Conservation (phyloP, 1,140 invertebrate species). For the Proctacanthus coquilletti region DNA sequence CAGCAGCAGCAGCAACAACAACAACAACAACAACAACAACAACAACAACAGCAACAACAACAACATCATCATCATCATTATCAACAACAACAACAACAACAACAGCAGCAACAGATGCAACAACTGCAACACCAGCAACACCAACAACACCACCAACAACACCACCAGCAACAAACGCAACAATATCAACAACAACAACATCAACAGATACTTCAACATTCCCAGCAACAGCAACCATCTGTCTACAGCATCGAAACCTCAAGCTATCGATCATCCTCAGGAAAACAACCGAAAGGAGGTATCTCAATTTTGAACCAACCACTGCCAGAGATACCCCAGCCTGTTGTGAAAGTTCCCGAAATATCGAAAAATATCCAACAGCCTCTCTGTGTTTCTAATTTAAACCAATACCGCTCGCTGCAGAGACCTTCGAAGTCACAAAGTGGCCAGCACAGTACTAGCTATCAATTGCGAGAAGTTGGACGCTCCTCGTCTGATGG, state of each 20-base stretch:
- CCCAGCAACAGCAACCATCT: conserved; percentile 23
- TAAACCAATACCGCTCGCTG: conserved; percentile 27
- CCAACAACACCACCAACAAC: conserved; percentile 11
- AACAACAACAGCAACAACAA: conserved; percentile 13
- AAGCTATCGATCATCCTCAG: conserved; percentile 3
- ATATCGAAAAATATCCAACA: conserved; percentile 23
- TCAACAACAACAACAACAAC: background rate
- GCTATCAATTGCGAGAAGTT: background rate
- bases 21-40: conserved; percentile 14
- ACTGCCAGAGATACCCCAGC: conserved; percentile 24
- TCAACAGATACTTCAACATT: conserved; percentile 26
- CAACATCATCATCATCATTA: conserved; percentile 2
- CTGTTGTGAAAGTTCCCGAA: conserved; percentile 4
- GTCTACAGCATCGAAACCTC: conserved; percentile 26
- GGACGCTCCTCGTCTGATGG: background rate
- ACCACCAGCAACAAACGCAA: conserved; percentile 26
- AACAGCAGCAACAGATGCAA: conserved; percentile 2
- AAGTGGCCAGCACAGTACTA: background rate
- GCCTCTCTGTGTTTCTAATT: conserved; percentile 23
- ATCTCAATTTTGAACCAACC: conserved; percentile 28
- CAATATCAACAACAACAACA: conserved; percentile 23
- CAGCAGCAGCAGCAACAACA: conserved; percentile 12
- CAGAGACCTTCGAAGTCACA: conserved; percentile 19
- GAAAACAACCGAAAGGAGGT: conserved; percentile 1
- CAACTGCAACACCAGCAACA: conserved; percentile 4